Percentiles rank a stretch among this genome's conserved stretches.
phyloP scores from a whole-genome alignment of 92 coral and sea anemone genomes.

The Virgularia gustaviana region DNA sequence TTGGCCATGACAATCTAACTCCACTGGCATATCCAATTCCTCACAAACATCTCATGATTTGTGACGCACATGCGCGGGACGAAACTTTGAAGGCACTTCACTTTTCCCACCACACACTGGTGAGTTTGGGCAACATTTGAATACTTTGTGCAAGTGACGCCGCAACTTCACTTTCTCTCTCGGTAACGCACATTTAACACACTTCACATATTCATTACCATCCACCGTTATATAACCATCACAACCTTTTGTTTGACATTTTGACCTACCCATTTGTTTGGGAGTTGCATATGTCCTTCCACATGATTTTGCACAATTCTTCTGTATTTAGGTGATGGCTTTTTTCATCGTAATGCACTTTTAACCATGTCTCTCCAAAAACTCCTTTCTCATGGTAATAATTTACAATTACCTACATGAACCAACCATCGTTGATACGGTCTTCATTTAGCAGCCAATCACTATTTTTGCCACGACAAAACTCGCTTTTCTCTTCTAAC shows the following conservation, averaged over 20 bases:
- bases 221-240: constrained; percentile 68
- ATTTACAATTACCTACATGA: constrained; percentile 39
- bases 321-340: constrained; percentile 22
- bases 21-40: not conserved
- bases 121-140: constrained; percentile 57
- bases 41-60: not conserved
- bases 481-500: constrained; percentile 52
- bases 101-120: constrained; percentile 55
- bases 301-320: constrained; percentile 33
- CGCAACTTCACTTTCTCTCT: constrained; percentile 53
- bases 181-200: constrained; percentile 67
- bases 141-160: constrained; percentile 57
- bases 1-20: not conserved
- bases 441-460: constrained; percentile 65
- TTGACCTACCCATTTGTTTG: too few species aligned
- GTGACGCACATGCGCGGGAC: constrained; percentile 27
- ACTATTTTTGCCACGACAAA: constrained; percentile 51
- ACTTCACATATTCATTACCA: constrained; percentile 65
- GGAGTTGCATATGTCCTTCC: constrained; percentile 41
- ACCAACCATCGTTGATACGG: constrained; percentile 65
- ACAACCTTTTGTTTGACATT: constrained; percentile 48
- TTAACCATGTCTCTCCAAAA: constrained; percentile 3
- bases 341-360: not conserved
- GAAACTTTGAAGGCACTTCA: constrained; percentile 62
- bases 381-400: constrained; percentile 3